phyloP scores from a whole-genome alignment of 2,797 vertebrate species.

The Tangara arthus region DNA sequence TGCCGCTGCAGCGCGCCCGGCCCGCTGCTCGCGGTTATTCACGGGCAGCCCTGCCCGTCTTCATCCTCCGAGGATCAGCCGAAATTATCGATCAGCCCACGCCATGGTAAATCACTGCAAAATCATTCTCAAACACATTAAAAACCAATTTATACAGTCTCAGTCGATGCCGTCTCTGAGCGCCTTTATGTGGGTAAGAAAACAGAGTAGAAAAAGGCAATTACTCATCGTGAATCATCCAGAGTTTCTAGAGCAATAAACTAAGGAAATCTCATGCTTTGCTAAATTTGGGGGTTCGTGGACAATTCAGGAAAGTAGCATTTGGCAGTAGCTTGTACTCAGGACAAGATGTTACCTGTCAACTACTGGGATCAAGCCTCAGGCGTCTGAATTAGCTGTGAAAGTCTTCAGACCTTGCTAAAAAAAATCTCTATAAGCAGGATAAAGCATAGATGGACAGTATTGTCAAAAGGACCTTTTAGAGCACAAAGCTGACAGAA shows the following conservation, averaged over 20 bases:
- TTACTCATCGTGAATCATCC: neutral
- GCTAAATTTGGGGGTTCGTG: conserved; percentile 57
- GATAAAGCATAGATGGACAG: conserved; percentile 5
- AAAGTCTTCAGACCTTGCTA: conserved; percentile 1
- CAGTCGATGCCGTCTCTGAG: neutral
- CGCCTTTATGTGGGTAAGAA: neutral
- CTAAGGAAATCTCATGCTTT: neutral
- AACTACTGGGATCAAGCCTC: conserved; percentile 62
- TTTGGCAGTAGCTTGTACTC: conserved; percentile 32
- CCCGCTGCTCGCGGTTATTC: neutral
- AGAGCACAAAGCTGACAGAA: neutral
- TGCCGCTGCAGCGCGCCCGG: neutral
- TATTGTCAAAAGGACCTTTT: conserved; percentile 17
- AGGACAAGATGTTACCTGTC: conserved; percentile 71
- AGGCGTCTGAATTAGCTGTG: conserved; percentile 63
- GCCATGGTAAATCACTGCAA: neutral
- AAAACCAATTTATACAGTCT: neutral
- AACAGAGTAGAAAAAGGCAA: neutral
- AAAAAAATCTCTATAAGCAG: neutral
- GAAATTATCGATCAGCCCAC: neutral
- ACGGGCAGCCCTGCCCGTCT: neutral
- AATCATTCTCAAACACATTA: neutral
- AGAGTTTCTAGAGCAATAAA: neutral
- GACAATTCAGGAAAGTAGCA: conserved; percentile 41
- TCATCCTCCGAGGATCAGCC: neutral